Evolutionary conservation across 2,888 invertebrate genomes (phyloP).

Genomic region (Drosophila neoperkinsi): DNA sequence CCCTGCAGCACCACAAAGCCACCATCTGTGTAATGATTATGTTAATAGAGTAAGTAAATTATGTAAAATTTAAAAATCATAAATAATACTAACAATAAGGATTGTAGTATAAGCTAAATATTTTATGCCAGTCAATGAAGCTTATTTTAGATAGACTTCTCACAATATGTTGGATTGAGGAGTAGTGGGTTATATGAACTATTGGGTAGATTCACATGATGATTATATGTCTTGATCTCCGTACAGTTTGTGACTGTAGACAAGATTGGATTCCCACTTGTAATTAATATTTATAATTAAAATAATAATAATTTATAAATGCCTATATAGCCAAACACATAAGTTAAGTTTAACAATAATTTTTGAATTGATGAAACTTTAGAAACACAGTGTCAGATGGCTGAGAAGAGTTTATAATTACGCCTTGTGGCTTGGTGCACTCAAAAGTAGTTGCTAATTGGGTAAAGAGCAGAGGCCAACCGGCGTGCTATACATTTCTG

Average conservation of each 20-base stretch:
- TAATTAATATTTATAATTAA: too few relatives aligned
- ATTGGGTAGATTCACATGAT: neutral
- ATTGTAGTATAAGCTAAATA: neutral
- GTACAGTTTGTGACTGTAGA: too few relatives aligned
- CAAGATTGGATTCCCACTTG: too few relatives aligned
- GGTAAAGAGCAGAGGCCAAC: too few relatives aligned
- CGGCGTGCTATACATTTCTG: too few relatives aligned
- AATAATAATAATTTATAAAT: too few relatives aligned
- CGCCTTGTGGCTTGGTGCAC: too few relatives aligned
- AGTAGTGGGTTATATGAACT: neutral
- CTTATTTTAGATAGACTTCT: neutral
- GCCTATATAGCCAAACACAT: too few relatives aligned
- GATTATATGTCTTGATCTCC: neutral
- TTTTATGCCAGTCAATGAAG: neutral
- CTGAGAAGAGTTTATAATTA: neutral
- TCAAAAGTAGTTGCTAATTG: too few relatives aligned
- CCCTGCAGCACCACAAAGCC: constrained; percentile 97
- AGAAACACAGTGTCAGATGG: too few relatives aligned
- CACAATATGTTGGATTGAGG: neutral
- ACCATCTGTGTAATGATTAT: constrained; percentile 89
- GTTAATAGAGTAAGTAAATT: neutral
- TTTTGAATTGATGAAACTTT: too few relatives aligned
- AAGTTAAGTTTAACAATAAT: too few relatives aligned
- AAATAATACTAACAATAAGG: neutral
- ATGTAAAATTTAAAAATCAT: neutral